Base-by-base conservation (phyloP, 2,113 vertebrate species). In the Marmota monax region DNA sequence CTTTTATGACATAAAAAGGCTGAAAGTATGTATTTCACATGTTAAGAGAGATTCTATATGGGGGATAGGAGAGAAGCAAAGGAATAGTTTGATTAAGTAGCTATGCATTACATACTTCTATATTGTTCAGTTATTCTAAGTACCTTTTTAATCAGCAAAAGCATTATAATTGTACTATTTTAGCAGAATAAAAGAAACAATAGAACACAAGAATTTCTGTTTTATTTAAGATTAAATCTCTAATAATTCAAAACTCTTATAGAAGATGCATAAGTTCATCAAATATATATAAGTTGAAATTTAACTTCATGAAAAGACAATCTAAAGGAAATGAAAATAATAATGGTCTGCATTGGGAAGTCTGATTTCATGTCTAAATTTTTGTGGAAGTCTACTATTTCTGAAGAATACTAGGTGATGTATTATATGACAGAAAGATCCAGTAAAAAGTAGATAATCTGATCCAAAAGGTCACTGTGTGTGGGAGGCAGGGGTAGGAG, bases 201-300 rank as follows among this genome's bases (percentile, higher is more conserved):
- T 13, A 37, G 58, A 74, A 78, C 10, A 1, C 29, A 22, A 45
- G 48, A 45, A 82, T 76, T 90, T 17, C 13, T 53, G 34, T 76
- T 80, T 80, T 88, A n/a, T 89, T 84, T 53, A 69, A 91, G 37
- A 58, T 53, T 80, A 93, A 93, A 78, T 78, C 87, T 8, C 32
- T 84, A 72, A 65, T 51, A 88, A 95, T 39, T 92, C 4, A 88
- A 80, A 91, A 61, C 0, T 18, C 25, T 56, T 78, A 11, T 34
- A 34, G 73, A 91, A 84, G 42, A 84, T 58, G 16, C 32, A 61
- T 10, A 45, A 5, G 1, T 45, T 67, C 18, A 78, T 51, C 53
- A 84, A 74, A 51, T 16, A 53, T 18, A 32, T 63, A 29, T n/a
- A 65, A 83, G 84, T 72, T 77, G n/a, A 90, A 53, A 8, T 77